Percentiles rank a stretch among this genome's conserved stretches.
Evolutionary conservation across 2,113 vertebrate genomes (phyloP).

Genomic region (Petaurus breviceps): DNA sequence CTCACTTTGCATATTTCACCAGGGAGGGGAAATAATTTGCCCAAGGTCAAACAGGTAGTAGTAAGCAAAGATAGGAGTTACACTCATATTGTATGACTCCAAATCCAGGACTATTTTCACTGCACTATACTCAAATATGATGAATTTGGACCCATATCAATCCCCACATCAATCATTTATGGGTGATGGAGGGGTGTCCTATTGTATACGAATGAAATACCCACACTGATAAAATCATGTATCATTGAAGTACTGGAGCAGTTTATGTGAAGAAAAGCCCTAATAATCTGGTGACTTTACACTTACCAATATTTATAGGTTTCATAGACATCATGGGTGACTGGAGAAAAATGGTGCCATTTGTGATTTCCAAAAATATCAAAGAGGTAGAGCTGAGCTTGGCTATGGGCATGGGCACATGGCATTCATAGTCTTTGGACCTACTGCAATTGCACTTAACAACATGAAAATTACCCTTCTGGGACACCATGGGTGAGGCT

Average conservation of each 20-base stretch:
- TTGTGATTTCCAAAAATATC: constrained; percentile 81
- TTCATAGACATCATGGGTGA: constrained; percentile 81
- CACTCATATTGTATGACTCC: not conserved
- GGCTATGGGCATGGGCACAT: constrained; percentile 78
- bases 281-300: not conserved
- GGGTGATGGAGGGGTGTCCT: not conserved
- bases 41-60: not conserved
- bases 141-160: not conserved
- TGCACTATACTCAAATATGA: not conserved
- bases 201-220: not conserved
- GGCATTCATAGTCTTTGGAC: constrained; percentile 80
- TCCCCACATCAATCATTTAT: not conserved
- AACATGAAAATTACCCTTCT: constrained; percentile 41
- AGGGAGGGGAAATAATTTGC: not conserved
- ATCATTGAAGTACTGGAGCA: not conserved
- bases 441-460: constrained; percentile 73
- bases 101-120: not conserved
- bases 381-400: constrained; percentile 72
- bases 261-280: not conserved
- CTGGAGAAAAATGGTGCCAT: constrained; percentile 50
- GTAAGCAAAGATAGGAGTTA: not conserved
- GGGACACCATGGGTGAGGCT: constrained; percentile 15
- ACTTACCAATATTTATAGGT: constrained; percentile 83
- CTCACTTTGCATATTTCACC: not conserved
- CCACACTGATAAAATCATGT: not conserved